Percentiles rank a stretch among this genome's conserved stretches.
These are phyloP conservation scores for Cantharis lateralis DNA, from an alignment of 2,888 invertebrate species.

Conservation along the genomic window DNA sequence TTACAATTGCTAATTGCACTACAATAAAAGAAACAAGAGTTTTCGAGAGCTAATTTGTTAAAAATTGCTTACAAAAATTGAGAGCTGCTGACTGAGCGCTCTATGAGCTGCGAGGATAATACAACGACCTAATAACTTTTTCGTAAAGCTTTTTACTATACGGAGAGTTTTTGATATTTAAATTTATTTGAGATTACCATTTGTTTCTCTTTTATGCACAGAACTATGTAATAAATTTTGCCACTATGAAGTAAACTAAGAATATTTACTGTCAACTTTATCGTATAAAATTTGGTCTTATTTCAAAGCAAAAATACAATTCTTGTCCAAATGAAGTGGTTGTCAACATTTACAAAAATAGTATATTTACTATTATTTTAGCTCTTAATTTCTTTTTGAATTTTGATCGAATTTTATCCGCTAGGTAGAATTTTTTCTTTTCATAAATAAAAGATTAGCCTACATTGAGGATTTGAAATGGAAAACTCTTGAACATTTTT, in stretches of 20 bases:
- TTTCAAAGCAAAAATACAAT: neutral
- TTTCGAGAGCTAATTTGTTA: neutral
- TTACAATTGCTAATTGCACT: neutral
- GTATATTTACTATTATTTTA: neutral
- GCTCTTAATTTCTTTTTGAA: neutral
- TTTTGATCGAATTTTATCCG: neutral
- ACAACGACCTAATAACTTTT: neutral
- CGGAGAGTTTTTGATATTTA: neutral
- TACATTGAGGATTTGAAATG: neutral
- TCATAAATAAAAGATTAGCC: neutral
- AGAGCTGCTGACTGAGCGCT: neutral
- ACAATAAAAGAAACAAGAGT: neutral
- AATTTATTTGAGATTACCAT: neutral
- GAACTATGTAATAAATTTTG: neutral
- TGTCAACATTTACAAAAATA: neutral
- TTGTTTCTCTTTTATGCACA: neutral
- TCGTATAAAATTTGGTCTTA: neutral
- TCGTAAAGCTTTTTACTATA: neutral
- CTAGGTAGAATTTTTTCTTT: neutral
- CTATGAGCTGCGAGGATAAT: neutral
- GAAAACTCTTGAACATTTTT: neutral
- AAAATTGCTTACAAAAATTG: neutral
- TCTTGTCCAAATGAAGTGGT: neutral
- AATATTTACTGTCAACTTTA: neutral
- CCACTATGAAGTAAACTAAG: neutral